phyloP scores from a whole-genome alignment of 35 echinoderm and acorn worm species.

The Heliocidaris tuberculata region DNA sequence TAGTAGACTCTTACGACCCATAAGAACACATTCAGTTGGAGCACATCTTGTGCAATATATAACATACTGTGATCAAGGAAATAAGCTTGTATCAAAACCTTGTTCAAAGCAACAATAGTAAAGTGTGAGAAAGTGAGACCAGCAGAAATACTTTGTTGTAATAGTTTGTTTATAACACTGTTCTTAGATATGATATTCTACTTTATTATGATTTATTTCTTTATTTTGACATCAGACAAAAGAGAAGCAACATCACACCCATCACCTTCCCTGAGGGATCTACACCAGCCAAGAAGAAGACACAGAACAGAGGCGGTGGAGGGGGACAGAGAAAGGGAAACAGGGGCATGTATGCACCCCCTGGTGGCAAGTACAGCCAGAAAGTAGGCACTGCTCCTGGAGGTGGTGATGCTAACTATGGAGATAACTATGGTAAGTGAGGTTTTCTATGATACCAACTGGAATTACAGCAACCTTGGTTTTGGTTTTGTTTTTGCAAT shows the following conservation, averaged over 20 bases:
- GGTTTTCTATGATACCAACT: background rate
- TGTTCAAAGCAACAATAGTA: too few relatives aligned
- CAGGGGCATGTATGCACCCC: constrained; percentile 72
- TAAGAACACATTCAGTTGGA: too few relatives aligned
- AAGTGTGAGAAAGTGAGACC: too few relatives aligned
- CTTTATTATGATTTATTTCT: too few relatives aligned
- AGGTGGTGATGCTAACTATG: constrained; percentile 82
- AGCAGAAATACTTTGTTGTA: too few relatives aligned
- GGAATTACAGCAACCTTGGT: constrained; percentile 9
- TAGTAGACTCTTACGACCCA: too few relatives aligned
- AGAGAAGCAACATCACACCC: constrained; percentile 81
- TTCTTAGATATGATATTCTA: too few relatives aligned
- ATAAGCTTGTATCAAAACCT: too few relatives aligned
- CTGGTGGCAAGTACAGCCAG: constrained; percentile 83
- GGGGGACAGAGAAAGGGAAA: constrained; percentile 51
- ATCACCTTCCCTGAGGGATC: constrained; percentile 76
- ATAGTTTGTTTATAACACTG: too few relatives aligned
- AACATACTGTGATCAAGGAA: too few relatives aligned
- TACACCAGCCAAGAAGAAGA: constrained; percentile 61
- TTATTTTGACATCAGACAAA: constrained; percentile 56
- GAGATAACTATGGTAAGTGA: constrained; percentile 42
- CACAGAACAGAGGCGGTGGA: background rate
- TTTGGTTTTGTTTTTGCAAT: too few relatives aligned
- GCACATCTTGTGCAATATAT: too few relatives aligned
- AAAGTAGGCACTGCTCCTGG: constrained; percentile 83